Evolutionary conservation across 2,797 vertebrate species (phyloP), one percentile per base, ranked within the genome.

Genomic region (Chelon auratus): DNA sequence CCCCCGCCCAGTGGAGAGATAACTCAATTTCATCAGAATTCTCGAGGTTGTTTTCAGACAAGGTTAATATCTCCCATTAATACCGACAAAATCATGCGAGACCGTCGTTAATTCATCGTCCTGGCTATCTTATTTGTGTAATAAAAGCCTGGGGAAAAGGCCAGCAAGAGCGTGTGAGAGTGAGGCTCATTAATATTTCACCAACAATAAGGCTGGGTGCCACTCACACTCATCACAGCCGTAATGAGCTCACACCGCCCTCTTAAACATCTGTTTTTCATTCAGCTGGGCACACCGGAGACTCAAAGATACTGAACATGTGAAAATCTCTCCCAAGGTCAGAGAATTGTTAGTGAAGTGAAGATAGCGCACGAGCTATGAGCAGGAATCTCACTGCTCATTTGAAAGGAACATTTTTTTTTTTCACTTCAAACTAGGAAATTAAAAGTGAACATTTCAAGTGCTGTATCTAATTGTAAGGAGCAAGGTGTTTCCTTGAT

Each of bases 121-220:
- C 17, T 8, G 42, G 30, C 5, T 18, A 1, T 63, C 68, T 74
- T 61, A 85, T 77, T 77, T 82, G 62, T 72, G 79, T 56, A 63
- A 50, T 51, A 9, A 72, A 78, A 72, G 54, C 77, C 75, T 47
- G 13, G 58, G 80, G 79, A 14, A 68, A 74, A 71, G 77, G 75
- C 68, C 71, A 9, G 75, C 52, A 57, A 58, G 76, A 7, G 33
- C 13, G 26, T 69, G 75, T 75, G 73, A 80, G 77, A 81, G 71
- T 68, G 75, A 74, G 67, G 69, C 81, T 91, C 87, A 84, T 92
- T 88, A 90, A 90, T 89, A 92, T 88, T 92, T 90, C 84, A 88
- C 75, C 72, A 77, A 77, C 85, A 81, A 86, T 91, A 82, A 88
- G 73, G 52, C 83, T 67, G 69, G 72, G 54, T 90, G 92, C 89